Evolutionary conservation across 1,140 invertebrate species (phyloP).

Genomic region (Anoplolepis gracilipes): DNA sequence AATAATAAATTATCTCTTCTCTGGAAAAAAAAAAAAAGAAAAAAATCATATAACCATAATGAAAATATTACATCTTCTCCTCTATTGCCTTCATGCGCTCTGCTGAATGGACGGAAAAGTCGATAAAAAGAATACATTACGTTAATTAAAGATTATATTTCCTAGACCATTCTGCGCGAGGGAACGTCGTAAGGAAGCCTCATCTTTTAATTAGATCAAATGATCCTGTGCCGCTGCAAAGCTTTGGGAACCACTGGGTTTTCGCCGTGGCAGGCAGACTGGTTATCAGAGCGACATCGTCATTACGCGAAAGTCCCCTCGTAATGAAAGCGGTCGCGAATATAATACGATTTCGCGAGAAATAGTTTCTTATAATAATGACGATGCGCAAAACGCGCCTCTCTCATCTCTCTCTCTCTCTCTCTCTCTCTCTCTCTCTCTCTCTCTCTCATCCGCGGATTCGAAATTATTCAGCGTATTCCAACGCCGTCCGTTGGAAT

Average conservation of each 20-base stretch:
- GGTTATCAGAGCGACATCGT: constrained; percentile 50
- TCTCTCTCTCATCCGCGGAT: neutral
- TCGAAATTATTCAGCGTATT: constrained; percentile 56
- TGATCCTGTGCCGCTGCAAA: neutral
- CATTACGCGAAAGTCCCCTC: constrained; percentile 25
- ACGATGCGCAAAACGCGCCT: neutral
- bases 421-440: no score
- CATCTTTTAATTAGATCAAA: constrained; percentile 58
- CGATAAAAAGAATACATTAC: constrained; percentile 8
- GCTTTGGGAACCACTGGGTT: constrained; percentile 37
- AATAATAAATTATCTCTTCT: neutral
- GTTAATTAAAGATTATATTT: constrained; percentile 48
- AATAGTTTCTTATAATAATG: constrained; percentile 51
- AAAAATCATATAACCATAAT: neutral
- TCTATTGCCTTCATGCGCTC: neutral
- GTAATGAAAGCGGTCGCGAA: constrained; percentile 51
- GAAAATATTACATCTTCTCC: neutral
- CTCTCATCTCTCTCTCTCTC: no score
- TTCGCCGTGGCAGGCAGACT: neutral
- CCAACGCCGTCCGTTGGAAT: constrained; percentile 39
- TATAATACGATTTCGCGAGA: constrained; percentile 29
- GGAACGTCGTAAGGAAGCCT: neutral
- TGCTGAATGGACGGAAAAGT: neutral
- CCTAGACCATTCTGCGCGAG: neutral
- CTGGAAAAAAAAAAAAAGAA: no score